Evolutionary conservation across 2,113 vertebrate genomes (phyloP).

Genomic region (Rhabdomys dilectus): DNA sequence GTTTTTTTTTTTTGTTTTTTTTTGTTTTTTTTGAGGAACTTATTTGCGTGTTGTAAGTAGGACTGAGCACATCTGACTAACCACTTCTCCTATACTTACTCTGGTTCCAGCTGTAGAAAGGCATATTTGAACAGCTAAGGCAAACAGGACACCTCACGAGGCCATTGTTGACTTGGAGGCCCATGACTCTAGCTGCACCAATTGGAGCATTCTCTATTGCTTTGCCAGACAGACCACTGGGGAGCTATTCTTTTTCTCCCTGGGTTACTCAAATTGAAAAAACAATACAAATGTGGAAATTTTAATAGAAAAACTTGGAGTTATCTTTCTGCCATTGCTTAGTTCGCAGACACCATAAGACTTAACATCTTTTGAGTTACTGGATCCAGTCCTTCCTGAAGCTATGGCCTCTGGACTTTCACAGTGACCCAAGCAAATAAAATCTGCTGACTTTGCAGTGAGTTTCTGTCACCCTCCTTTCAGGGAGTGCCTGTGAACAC

Average conservation of each 20-base stretch:
- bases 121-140: not conserved
- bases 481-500: not conserved
- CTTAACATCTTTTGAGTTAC: not conserved
- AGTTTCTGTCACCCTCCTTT: not conserved
- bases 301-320: not conserved
- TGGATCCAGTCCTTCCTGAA: not conserved
- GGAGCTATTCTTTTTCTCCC: not conserved
- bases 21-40: conserved; percentile 15
- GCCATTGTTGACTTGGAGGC: not conserved
- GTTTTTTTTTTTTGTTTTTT: conserved; percentile 18
- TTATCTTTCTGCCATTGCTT: not conserved
- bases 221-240: not conserved
- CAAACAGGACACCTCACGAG: not conserved
- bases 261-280: not conserved
- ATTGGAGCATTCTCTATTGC: not conserved
- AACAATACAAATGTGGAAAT: not conserved
- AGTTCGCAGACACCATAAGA: not conserved
- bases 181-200: not conserved
- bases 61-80: not conserved
- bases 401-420: not conserved
- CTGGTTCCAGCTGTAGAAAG: not conserved
- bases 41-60: not conserved
- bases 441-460: not conserved
- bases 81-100: not conserved
- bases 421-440: not conserved